Evolutionary conservation across 2,888 invertebrate genomes (phyloP).

Genomic region (Nomada fucata): DNA sequence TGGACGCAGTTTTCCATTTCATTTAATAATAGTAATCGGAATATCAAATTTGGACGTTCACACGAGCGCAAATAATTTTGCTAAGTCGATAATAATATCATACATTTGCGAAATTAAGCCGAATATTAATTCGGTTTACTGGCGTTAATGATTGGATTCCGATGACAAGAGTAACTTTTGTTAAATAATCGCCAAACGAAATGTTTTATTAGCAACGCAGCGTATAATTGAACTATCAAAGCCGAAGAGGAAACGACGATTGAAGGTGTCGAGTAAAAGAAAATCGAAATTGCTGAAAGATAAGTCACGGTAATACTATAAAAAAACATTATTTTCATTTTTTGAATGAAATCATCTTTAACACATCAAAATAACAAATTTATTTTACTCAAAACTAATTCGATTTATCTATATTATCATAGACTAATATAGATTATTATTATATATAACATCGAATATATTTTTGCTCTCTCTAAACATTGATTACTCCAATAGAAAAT

Average conservation of each 20-base stretch:
- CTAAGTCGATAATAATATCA: too few relatives aligned
- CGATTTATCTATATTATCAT: too few relatives aligned
- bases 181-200: neutral
- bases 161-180: neutral
- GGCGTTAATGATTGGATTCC: neutral
- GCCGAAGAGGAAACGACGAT: slow-evolving; percentile 49
- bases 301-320: slow-evolving; percentile 23
- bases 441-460: too few relatives aligned
- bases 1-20: too few relatives aligned
- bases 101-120: neutral
- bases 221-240: slow-evolving; percentile 68
- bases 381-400: too few relatives aligned
- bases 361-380: too few relatives aligned
- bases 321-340: neutral
- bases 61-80: too few relatives aligned
- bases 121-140: neutral
- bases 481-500: too few relatives aligned
- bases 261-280: slow-evolving; percentile 7
- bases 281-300: neutral
- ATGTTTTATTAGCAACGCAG: slow-evolving; percentile 55
- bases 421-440: too few relatives aligned
- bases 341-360: neutral
- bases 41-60: too few relatives aligned
- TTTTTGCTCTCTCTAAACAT: too few relatives aligned
- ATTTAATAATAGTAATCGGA: too few relatives aligned